Evolutionary conservation across 1,140 invertebrate species (phyloP).

Genomic region (Pseudomyrmex flavicornis): DNA sequence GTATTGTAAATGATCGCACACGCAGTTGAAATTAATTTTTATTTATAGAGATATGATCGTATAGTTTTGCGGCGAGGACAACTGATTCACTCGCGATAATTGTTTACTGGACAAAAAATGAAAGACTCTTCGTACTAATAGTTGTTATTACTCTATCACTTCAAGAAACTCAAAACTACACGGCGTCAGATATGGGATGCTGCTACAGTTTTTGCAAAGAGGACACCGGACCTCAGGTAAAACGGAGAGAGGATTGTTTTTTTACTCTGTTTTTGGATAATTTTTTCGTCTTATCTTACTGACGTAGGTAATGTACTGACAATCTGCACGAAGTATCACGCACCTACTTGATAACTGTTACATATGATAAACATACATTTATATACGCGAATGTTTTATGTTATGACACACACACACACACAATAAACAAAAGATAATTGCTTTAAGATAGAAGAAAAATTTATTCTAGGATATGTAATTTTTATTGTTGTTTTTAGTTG

Average conservation of each 20-base stretch:
- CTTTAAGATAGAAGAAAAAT: too few relatives aligned
- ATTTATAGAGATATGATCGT: conserved; percentile 47
- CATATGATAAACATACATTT: not conserved
- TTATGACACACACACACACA: not conserved
- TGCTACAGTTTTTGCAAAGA: conserved; percentile 87
- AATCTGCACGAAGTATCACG: conserved; percentile 27
- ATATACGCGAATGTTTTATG: not conserved
- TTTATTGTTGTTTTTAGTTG: not conserved
- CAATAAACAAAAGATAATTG: not conserved
- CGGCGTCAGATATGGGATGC: conserved; percentile 78
- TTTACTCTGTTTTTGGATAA: conserved; percentile 18
- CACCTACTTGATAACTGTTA: conserved; percentile 4
- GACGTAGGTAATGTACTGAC: not conserved
- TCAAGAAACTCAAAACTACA: conserved; percentile 9
- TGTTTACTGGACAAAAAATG: conserved; percentile 68
- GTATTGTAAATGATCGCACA: conserved; percentile 16
- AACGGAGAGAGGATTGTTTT: conserved; percentile 36
- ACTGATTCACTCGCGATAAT: conserved; percentile 58
- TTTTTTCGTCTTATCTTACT: conserved; percentile 37
- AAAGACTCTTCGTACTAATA: conserved; percentile 50
- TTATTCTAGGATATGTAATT: not conserved
- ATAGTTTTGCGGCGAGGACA: conserved; percentile 24
- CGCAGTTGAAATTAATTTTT: conserved; percentile 12
- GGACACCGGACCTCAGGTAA: conserved; percentile 86
- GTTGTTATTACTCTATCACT: conserved; percentile 9